Conservation (phyloP, 2,113 vertebrate genomes). For the Thomomys bottae region DNA sequence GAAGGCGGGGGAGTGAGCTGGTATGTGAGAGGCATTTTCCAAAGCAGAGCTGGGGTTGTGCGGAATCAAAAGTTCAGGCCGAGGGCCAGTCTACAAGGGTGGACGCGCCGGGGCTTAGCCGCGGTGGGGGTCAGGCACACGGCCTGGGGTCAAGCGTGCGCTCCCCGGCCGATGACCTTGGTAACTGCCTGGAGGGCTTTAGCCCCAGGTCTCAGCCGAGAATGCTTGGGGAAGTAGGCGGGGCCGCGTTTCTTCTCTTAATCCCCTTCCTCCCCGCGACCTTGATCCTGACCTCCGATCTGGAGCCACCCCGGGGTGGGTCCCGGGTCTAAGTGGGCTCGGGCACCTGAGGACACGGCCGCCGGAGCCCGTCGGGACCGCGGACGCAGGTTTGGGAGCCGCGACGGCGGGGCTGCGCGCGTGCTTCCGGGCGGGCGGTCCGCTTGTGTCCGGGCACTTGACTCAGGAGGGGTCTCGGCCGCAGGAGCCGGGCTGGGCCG, state of each 20-base stretch:
- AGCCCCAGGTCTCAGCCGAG: neutral
- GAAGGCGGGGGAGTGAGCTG: neutral
- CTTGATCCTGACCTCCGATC: neutral
- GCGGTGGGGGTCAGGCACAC: neutral
- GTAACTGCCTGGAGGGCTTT: neutral
- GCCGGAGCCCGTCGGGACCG: neutral
- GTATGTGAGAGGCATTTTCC: neutral
- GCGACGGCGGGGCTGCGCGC: neutral
- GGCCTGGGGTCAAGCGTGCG: neutral
- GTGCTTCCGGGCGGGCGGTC: too few relatives aligned
- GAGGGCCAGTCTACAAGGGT: neutral
- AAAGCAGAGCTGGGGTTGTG: neutral
- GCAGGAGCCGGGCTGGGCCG: neutral
- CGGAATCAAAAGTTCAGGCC: neutral
- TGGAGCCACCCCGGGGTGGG: neutral
- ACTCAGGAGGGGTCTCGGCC: neutral
- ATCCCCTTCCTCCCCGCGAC: neutral
- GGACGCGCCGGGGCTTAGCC: neutral
- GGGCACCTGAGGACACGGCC: neutral
- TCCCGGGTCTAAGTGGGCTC: neutral
- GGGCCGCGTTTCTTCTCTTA: neutral
- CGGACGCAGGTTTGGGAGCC: neutral
- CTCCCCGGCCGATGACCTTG: slow-evolving; percentile 9
- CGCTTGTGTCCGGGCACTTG: neutral
- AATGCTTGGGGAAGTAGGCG: neutral